phyloP scores from a whole-genome alignment of 2,888 invertebrate species.

The Pseudococcus viburni region DNA sequence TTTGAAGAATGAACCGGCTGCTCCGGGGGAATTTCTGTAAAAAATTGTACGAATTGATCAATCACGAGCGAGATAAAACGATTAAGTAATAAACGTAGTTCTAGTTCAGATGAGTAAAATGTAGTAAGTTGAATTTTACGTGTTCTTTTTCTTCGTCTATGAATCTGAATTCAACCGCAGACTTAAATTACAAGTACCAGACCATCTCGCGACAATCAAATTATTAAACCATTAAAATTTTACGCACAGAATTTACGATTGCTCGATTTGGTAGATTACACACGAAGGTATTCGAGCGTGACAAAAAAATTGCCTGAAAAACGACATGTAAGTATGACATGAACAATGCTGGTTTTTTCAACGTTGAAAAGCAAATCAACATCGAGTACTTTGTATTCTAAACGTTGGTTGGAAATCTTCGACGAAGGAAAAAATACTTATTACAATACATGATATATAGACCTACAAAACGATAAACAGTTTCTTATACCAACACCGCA shows the following conservation, averaged over 20 bases:
- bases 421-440: not conserved
- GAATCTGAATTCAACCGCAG: not conserved
- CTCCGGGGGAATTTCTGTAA: too few relatives aligned
- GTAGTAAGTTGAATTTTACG: not conserved
- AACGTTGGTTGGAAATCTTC: not conserved
- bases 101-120: not conserved
- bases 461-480: not conserved
- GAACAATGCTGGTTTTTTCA: constrained; percentile 12
- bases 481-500: not conserved
- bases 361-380: constrained; percentile 43
- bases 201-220: constrained; percentile 38
- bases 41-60: not conserved
- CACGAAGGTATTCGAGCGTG: constrained; percentile 37
- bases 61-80: not conserved
- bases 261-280: constrained; percentile 44
- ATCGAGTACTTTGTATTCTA: constrained; percentile 28
- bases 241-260: constrained; percentile 48
- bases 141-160: not conserved
- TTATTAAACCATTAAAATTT: constrained; percentile 54
- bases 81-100: not conserved
- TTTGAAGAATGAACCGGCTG: not conserved
- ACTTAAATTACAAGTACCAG: not conserved
- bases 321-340: constrained; percentile 21
- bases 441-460: not conserved
- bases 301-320: constrained; percentile 39